Conservation (phyloP, 2,797 vertebrate genomes). For the Stomatorhinus walkeri region DNA sequence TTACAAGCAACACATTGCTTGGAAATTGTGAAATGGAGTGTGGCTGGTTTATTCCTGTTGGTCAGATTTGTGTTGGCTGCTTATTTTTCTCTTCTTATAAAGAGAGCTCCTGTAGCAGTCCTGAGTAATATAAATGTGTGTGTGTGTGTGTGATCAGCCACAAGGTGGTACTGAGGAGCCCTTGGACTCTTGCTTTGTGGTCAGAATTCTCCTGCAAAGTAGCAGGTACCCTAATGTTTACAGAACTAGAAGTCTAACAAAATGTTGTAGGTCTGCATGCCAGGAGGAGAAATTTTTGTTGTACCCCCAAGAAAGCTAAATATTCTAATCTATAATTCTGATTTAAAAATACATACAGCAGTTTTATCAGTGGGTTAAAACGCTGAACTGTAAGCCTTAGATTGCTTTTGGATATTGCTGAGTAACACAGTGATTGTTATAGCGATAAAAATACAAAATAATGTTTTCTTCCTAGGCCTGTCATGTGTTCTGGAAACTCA, state of each 20-base stretch:
- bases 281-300: not conserved
- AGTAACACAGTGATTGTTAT: not conserved
- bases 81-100: not conserved
- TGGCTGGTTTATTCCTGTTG: not conserved
- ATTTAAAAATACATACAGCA: not conserved
- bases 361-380: not conserved
- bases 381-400: not conserved
- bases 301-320: not conserved
- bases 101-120: not conserved
- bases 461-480: not conserved
- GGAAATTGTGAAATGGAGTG: not conserved
- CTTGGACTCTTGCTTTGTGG: not conserved
- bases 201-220: not conserved
- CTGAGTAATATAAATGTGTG: not conserved
- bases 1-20: not conserved
- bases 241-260: not conserved
- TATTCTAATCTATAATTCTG: not conserved
- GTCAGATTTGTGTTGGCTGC: not conserved
- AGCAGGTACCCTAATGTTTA: not conserved
- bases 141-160: not conserved
- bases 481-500: not conserved
- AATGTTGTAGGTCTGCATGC: not conserved
- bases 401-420: constrained; percentile 1
- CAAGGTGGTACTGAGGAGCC: not conserved
- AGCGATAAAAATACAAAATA: not conserved